phyloP scores from a whole-genome alignment of 2,797 vertebrate genomes.

The Pangasius krempfi region DNA sequence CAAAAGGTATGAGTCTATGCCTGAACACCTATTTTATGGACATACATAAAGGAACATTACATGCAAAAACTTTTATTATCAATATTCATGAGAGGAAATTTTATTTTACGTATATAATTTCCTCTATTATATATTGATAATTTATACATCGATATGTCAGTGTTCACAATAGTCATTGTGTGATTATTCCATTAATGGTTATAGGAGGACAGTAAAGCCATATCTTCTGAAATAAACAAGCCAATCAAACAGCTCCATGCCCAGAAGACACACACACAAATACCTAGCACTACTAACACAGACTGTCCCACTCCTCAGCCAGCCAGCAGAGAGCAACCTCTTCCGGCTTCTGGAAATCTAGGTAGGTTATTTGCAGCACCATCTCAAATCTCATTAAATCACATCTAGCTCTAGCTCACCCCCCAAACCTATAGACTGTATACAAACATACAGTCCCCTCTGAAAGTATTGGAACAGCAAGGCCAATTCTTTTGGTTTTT shows the following conservation, averaged over 20 bases:
- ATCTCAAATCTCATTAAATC: not conserved
- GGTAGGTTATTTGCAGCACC: slow-evolving; percentile 35
- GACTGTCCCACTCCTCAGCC: slow-evolving; percentile 32
- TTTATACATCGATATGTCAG: not conserved
- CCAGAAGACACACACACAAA: slow-evolving; percentile 28
- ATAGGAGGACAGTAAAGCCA: slow-evolving; percentile 41
- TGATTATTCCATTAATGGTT: not conserved
- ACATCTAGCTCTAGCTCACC: not conserved
- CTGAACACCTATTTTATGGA: not conserved
- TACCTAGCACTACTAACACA: slow-evolving; percentile 27
- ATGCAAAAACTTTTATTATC: not conserved
- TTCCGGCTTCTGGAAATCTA: slow-evolving; percentile 47
- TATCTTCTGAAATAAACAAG: slow-evolving; percentile 21
- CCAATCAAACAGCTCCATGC: not conserved
- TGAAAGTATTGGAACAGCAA: not conserved
- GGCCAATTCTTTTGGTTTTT: not conserved
- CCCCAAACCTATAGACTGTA: not conserved
- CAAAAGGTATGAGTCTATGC: slow-evolving; percentile 47
- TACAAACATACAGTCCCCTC: not conserved
- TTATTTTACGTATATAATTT: not conserved
- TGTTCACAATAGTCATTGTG: not conserved
- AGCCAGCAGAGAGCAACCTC: slow-evolving; percentile 37
- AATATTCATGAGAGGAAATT: not conserved
- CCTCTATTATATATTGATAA: not conserved
- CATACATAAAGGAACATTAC: not conserved